phyloP scores from a whole-genome alignment of 2,888 invertebrate genomes.

The Pinctada fucata region DNA sequence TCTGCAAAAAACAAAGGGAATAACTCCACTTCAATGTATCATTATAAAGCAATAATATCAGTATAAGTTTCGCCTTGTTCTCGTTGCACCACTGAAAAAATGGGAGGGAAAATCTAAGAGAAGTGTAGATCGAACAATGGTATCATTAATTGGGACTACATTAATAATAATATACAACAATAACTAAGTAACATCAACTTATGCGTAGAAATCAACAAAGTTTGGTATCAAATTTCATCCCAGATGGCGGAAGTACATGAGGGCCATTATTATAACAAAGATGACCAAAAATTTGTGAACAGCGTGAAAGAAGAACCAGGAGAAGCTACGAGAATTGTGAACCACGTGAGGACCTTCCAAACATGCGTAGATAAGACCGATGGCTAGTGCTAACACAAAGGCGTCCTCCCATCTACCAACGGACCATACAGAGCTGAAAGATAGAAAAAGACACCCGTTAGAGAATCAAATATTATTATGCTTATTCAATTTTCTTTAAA shows the following conservation, averaged over 20 bases:
- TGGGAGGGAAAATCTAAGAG: too few relatives aligned
- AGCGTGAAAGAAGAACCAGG: constrained; percentile 60
- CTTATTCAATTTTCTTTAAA: too few relatives aligned
- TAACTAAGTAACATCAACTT: too few relatives aligned
- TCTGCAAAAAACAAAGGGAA: too few relatives aligned
- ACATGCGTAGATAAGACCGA: constrained; percentile 58
- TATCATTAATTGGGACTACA: too few relatives aligned
- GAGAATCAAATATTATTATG: neutral
- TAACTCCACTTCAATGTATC: too few relatives aligned
- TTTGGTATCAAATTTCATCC: constrained; percentile 9
- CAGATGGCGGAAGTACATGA: constrained; percentile 58
- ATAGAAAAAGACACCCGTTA: neutral
- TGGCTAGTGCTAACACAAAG: constrained; percentile 56
- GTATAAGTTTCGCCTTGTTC: too few relatives aligned
- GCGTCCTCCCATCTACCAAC: constrained; percentile 63
- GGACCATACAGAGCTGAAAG: constrained; percentile 60
- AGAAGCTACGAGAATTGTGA: constrained; percentile 55
- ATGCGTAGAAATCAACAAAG: too few relatives aligned
- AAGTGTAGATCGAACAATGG: too few relatives aligned
- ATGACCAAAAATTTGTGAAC: constrained; percentile 64
- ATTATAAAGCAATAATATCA: too few relatives aligned
- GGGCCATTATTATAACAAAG: constrained; percentile 63
- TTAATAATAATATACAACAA: too few relatives aligned
- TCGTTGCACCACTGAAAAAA: too few relatives aligned
- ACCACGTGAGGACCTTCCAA: constrained; percentile 67